These are phyloP conservation scores for Crenuchus spilurus DNA, from an alignment of 2,797 vertebrate genomes.

Conservation along the genomic window DNA sequence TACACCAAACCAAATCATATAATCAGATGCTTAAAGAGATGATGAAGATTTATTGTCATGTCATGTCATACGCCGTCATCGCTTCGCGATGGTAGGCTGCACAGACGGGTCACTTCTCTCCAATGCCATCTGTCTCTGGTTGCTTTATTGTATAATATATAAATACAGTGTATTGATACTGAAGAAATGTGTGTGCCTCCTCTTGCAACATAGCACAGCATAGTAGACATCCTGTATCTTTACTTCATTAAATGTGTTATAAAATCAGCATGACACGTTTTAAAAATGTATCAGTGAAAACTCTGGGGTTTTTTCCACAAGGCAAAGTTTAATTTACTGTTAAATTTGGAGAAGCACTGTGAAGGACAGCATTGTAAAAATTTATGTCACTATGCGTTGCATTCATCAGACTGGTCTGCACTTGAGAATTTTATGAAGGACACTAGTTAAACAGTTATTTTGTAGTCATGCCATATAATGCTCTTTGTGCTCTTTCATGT, in stretches of 20 bases:
- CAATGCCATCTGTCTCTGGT: no score
- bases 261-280: background rate
- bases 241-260: no score
- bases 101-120: no score
- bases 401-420: conserved; percentile 27
- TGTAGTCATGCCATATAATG: conserved; percentile 7
- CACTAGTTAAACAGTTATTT: conserved; percentile 38
- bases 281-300: background rate
- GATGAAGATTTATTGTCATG: no score
- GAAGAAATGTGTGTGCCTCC: background rate
- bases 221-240: no score
- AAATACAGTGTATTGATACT: no score
- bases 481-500: conserved; percentile 7
- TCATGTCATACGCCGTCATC: no score
- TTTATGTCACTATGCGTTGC: conserved; percentile 58
- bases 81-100: no score
- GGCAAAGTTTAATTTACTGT: conserved; percentile 25
- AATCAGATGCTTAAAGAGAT: no score
- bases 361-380: conserved; percentile 51
- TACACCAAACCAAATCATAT: no score
- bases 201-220: background rate
- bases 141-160: no score
- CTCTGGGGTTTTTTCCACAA: background rate
- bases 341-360: conserved; percentile 7
- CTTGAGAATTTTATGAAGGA: conserved; percentile 26